Evolutionary conservation across 2,888 invertebrate genomes (phyloP).

Genomic region (Tromatobia lineatoria): DNA sequence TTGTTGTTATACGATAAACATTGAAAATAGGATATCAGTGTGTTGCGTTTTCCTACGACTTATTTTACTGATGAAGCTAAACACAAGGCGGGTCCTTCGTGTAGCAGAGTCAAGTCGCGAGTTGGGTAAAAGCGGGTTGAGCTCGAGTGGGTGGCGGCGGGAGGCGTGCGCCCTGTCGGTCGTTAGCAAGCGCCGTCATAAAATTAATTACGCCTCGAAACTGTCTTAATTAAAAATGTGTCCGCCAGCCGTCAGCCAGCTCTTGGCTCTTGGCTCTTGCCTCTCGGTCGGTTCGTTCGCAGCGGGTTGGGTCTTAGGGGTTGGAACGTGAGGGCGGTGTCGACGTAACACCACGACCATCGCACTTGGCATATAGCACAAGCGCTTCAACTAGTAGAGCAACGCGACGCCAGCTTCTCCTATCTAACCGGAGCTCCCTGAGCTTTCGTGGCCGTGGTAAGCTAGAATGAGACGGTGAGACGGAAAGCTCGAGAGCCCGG

Average conservation of each 20-base stretch:
- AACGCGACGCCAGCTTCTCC: constrained; percentile 49
- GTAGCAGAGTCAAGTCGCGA: not conserved
- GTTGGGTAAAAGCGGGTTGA: constrained; percentile 21
- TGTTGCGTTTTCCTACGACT: too few species aligned
- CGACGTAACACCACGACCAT: constrained; percentile 47
- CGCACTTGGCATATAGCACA: constrained; percentile 36
- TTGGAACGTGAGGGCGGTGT: constrained; percentile 31
- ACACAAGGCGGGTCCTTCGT: not conserved
- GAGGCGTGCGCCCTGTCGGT: constrained; percentile 56
- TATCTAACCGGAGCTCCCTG: constrained; percentile 52
- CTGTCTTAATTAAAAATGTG: constrained; percentile 85
- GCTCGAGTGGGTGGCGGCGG: constrained; percentile 35
- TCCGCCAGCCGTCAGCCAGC: constrained; percentile 77
- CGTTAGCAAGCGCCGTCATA: constrained; percentile 79
- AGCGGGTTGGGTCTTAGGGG: constrained; percentile 38
- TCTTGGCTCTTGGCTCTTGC: constrained; percentile 66
- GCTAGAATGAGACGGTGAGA: constrained; percentile 36
- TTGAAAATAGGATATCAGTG: not conserved
- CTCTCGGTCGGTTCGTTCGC: constrained; percentile 64
- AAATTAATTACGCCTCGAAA: constrained; percentile 84
- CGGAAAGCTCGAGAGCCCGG: constrained; percentile 22
- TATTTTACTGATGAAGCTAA: not conserved
- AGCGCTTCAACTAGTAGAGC: constrained; percentile 50
- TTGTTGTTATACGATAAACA: not conserved
- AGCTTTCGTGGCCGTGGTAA: constrained; percentile 29